Evolutionary conservation across 2,888 invertebrate species (phyloP), one percentile per base, ranked within the genome.

Genomic region (Gymnocheta viridis): DNA sequence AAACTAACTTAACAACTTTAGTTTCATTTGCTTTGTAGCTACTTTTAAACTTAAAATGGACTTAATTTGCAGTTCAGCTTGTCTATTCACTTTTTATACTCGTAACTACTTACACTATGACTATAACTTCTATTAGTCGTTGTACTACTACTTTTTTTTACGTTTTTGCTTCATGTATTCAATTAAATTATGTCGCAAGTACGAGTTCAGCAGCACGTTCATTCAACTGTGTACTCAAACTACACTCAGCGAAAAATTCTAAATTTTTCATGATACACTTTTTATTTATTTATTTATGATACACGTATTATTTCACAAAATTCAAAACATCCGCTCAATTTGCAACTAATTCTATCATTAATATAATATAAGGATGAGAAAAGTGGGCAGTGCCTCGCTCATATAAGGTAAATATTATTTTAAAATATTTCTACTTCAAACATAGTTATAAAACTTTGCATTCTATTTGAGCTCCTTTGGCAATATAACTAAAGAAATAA

Each of bases 111-210:
- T 27, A 44, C n/a, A n/a, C 58, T 41, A 41, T 12, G 49, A 74
- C 58, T 47, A 44, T 6, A 74, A 69, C 60, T 81, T 14, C 86
- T 87, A 86, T 54, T 76, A 54, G 29, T 66, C 29, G 32, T 44
- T 64, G 60, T n/a, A 73, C 35, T 27, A 44, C 35, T 14, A 67
- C 79, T 86, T 83, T 85, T 85, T 38, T 44, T 41, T 41, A 41
- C 19, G 83, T 80, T 87, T 86, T 64, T 64, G 73, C 29, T 51
- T 14, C 76, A 66, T 74, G 86, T 73, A 77, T 81, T 81, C 62
- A 81, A 84, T 84, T 81, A 78, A 84, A 84, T 84, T 76, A 84
- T 81, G 84, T 84, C 81, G 81, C 84, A 84, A 84, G 76, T 81
- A 73, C 77, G 81, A 74, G 84, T 84, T 81, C 69, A 84, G 44